phyloP scores from a whole-genome alignment of 2,888 invertebrate species.

The Hypomecis punctinalis region DNA sequence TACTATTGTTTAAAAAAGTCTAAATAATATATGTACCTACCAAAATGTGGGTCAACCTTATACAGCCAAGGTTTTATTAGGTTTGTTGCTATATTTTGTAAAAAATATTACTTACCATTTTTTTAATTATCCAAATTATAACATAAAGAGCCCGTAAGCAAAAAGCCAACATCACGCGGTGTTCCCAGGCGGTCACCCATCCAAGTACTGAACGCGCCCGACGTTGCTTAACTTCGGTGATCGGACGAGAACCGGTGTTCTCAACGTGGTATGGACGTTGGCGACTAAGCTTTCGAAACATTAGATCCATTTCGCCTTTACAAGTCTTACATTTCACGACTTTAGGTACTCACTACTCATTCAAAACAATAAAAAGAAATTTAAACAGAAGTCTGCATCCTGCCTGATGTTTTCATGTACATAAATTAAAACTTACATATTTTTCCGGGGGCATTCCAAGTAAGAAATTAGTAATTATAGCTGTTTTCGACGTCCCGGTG shows the following conservation, averaged over 20 bases:
- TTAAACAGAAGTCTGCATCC: too few species aligned
- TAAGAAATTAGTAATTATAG: conserved; percentile 93
- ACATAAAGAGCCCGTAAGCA: neutral
- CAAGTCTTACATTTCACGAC: too few species aligned
- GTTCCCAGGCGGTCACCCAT: conserved; percentile 71
- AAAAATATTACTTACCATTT: too few species aligned
- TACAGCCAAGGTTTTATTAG: too few species aligned
- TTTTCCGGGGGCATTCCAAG: conserved; percentile 87
- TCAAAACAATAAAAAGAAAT: too few species aligned
- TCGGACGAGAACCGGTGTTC: conserved; percentile 73
- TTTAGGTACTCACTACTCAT: too few species aligned
- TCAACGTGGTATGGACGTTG: conserved; percentile 47
- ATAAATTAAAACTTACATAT: conserved; percentile 84
- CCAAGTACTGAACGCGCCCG: conserved; percentile 74
- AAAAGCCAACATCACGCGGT: conserved; percentile 65
- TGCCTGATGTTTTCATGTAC: neutral
- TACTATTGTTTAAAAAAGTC: too few species aligned
- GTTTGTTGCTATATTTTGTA: too few species aligned
- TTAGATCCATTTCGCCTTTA: neutral
- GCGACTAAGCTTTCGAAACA: neutral
- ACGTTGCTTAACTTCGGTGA: conserved; percentile 79
- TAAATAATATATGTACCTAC: too few species aligned
- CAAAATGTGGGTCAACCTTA: too few species aligned
- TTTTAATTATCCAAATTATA: neutral
- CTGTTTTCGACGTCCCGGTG: conserved; percentile 96